A percentile compares a stretch with the other conserved stretches of the same genome.
Conservation (phyloP, 2,797 vertebrate species). For the Onychomys torridus region DNA sequence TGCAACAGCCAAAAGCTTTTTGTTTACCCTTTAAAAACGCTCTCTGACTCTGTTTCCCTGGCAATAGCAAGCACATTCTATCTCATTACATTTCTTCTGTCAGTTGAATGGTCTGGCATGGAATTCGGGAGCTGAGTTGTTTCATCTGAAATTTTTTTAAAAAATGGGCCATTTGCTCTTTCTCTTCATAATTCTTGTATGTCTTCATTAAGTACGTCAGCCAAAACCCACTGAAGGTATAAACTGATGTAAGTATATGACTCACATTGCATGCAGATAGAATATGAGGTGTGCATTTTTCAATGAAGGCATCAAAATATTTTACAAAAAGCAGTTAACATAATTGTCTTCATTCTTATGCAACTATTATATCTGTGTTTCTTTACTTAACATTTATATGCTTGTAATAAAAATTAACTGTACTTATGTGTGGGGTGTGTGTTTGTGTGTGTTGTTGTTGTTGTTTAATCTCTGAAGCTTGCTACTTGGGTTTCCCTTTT, state of each 20-base stretch:
- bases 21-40: conserved; percentile 24
- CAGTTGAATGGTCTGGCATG: conserved; percentile 50
- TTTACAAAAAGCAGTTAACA: conserved; percentile 22
- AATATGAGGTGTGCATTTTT: not conserved
- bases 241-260: not conserved
- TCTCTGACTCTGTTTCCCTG: conserved; percentile 36
- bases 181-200: conserved; percentile 59
- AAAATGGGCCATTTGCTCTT: conserved; percentile 62
- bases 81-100: conserved; percentile 36
- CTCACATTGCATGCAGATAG: not conserved
- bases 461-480: not conserved
- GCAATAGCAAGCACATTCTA: conserved; percentile 58
- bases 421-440: no score
- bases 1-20: conserved; percentile 53
- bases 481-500: not conserved
- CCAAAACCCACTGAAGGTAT: not conserved
- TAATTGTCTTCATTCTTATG: not conserved
- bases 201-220: conserved; percentile 28
- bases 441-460: no score
- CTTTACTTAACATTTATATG: not conserved
- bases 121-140: conserved; percentile 49
- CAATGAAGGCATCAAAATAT: not conserved
- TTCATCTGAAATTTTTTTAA: conserved; percentile 55
- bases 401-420: not conserved
- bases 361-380: not conserved